phyloP scores from a whole-genome alignment of 2,888 invertebrate genomes.

The Eilema sororculum region DNA sequence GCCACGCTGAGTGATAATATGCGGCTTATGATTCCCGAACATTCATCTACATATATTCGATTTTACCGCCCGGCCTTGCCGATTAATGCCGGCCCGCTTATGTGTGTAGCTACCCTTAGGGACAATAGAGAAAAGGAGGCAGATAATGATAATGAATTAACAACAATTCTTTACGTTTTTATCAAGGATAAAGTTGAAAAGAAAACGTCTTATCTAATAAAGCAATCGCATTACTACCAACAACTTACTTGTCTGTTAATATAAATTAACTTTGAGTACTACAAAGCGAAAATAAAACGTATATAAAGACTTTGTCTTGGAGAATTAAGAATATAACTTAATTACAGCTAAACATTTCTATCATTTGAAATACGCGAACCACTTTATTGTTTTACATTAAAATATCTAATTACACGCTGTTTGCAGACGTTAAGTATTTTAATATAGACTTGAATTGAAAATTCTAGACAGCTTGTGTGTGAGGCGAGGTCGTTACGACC shows the following conservation, averaged over 20 bases:
- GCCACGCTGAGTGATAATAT: too few relatives aligned
- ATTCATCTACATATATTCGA: too few relatives aligned
- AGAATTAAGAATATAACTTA: not conserved
- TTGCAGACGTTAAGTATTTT: not conserved
- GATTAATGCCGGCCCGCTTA: too few relatives aligned
- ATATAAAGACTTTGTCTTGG: not conserved
- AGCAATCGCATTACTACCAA: not conserved
- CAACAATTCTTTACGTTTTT: not conserved
- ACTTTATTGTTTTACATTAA: not conserved
- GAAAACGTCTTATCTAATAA: not conserved
- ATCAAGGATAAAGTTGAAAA: not conserved
- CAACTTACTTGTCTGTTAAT: not conserved
- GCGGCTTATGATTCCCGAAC: too few relatives aligned
- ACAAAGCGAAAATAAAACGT: not conserved
- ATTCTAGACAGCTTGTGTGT: not conserved
- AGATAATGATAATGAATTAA: not conserved
- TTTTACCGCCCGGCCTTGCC: too few relatives aligned
- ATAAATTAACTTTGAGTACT: not conserved
- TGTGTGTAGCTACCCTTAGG: too few relatives aligned
- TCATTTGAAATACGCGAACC: not conserved
- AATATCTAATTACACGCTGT: not conserved
- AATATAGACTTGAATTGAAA: not conserved
- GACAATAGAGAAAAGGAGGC: too few relatives aligned
- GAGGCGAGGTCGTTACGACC: not conserved
- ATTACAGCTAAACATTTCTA: not conserved